Evolutionary conservation across 1,140 invertebrate genomes (phyloP).

Genomic region (Campodea augens): DNA sequence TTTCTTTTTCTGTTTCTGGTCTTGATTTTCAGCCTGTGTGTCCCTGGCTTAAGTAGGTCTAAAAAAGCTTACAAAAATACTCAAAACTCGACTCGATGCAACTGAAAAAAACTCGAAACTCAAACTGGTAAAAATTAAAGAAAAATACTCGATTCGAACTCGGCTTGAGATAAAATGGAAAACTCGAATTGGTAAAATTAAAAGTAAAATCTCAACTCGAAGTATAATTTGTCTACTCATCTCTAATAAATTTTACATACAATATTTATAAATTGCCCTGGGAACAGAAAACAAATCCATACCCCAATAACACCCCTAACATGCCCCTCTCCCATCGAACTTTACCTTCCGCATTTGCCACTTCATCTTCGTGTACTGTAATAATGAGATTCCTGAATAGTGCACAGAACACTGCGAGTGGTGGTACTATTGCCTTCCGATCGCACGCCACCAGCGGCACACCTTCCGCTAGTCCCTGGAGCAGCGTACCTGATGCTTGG

Average conservation of each 20-base stretch:
- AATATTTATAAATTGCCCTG: background rate
- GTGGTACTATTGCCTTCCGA: constrained; percentile 48
- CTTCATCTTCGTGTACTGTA: constrained; percentile 75
- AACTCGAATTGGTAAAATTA: too few species aligned
- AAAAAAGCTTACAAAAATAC: too few species aligned
- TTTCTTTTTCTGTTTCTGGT: too few species aligned
- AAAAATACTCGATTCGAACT: too few species aligned
- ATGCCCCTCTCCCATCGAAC: background rate
- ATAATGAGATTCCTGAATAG: constrained; percentile 61
- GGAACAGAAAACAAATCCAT: background rate
- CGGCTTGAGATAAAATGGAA: too few species aligned
- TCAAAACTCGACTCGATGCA: too few species aligned
- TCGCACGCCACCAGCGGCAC: constrained; percentile 41
- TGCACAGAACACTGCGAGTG: constrained; percentile 66
- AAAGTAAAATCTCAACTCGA: too few species aligned
- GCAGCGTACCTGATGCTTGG: constrained; percentile 39
- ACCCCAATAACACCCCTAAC: background rate
- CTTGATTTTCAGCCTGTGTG: too few species aligned
- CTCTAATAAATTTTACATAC: constrained; percentile 1
- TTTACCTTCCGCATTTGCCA: constrained; percentile 29
- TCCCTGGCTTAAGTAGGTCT: too few species aligned
- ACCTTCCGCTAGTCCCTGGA: constrained; percentile 48
- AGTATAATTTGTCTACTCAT: too few species aligned
- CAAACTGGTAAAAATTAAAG: too few species aligned
- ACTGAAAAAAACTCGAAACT: too few species aligned